These are phyloP conservation scores for Alitta virens DNA, from an alignment of 2,888 invertebrate species.

Conservation along the genomic window DNA sequence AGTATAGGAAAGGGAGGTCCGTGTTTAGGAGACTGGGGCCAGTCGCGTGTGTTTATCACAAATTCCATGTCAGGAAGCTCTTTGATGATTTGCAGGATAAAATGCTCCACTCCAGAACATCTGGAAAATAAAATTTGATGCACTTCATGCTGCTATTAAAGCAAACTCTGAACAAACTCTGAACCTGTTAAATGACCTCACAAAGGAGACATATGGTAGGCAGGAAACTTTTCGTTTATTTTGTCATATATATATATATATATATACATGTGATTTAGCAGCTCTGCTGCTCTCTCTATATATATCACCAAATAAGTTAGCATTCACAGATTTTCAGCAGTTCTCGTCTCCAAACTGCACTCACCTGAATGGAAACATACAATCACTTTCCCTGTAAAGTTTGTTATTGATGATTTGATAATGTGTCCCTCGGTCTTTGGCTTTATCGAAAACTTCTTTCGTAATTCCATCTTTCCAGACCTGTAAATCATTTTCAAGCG, in stretches of 20 bases:
- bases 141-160: too few relatives aligned
- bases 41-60: constrained; percentile 85
- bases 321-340: too few relatives aligned
- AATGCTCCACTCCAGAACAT: constrained; percentile 88
- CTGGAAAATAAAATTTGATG: too few relatives aligned
- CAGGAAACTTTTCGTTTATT: too few relatives aligned
- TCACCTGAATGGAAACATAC: constrained; percentile 81
- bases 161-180: too few relatives aligned
- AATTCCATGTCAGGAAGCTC: constrained; percentile 81
- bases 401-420: constrained; percentile 81
- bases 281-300: too few relatives aligned
- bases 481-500: constrained; percentile 70
- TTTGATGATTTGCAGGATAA: constrained; percentile 69
- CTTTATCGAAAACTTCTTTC: constrained; percentile 65
- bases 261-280: too few relatives aligned
- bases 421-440: constrained; percentile 64
- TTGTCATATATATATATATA: too few relatives aligned
- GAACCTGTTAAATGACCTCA: too few relatives aligned
- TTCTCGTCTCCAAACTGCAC: too few relatives aligned
- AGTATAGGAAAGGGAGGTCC: constrained; percentile 73
- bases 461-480: constrained; percentile 73
- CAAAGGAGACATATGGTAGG: too few relatives aligned
- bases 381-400: constrained; percentile 78
- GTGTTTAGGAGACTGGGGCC: constrained; percentile 77
- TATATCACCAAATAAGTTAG: too few relatives aligned